Evolutionary conservation across 2,888 invertebrate genomes (phyloP).

Genomic region (Rotaria sp.): DNA sequence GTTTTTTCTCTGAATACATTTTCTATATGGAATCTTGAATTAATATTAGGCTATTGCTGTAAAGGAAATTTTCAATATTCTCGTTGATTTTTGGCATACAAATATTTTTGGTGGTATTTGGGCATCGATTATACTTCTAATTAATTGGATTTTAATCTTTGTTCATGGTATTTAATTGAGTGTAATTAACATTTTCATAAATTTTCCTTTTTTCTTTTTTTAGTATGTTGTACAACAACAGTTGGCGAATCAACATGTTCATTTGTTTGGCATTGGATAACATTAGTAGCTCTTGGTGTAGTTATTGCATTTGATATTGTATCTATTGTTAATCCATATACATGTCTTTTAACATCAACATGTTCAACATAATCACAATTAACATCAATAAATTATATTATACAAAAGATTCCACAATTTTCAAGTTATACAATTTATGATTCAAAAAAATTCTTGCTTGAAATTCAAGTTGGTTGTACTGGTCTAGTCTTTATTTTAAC

Average conservation of each 20-base stretch:
- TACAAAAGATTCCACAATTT: background rate
- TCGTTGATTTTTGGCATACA: background rate
- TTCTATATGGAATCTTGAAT: background rate
- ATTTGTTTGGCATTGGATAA: background rate
- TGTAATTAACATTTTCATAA: background rate
- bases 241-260: background rate
- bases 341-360: background rate
- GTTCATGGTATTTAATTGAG: background rate
- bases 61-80: background rate
- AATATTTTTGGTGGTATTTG: background rate
- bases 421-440: background rate
- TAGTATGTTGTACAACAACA: background rate
- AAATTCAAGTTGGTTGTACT: slow-evolving; percentile 6
- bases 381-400: background rate
- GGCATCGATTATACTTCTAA: background rate
- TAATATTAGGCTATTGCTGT: background rate
- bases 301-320: background rate
- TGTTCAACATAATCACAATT: background rate
- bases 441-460: background rate
- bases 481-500: background rate
- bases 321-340: background rate
- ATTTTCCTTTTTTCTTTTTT: background rate
- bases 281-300: background rate
- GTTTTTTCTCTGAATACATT: background rate
- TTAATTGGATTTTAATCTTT: background rate